Evolutionary conservation across 2,888 invertebrate genomes (phyloP).

Genomic region (Odontocolon sp.): DNA sequence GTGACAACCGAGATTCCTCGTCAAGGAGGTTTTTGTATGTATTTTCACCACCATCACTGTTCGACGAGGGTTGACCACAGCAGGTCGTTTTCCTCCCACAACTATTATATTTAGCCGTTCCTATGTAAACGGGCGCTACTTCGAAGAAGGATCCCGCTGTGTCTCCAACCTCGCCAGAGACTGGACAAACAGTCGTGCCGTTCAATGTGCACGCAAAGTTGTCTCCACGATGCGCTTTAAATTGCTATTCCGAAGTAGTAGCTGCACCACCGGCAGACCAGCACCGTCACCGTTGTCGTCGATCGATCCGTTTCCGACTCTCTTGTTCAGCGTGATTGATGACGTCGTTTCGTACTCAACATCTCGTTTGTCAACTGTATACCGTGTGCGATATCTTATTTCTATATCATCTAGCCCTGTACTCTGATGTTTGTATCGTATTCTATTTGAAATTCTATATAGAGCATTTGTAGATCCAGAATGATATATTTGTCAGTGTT

Average conservation of each 20-base stretch:
- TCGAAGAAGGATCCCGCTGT: neutral
- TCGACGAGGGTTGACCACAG: constrained; percentile 25
- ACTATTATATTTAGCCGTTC: constrained; percentile 60
- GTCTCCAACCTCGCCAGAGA: constrained; percentile 9
- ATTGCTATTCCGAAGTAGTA: constrained; percentile 55
- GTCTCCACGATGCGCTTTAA: constrained; percentile 55
- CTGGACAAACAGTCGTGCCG: constrained; percentile 55
- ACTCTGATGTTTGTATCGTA: constrained; percentile 3
- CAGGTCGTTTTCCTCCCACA: constrained; percentile 52
- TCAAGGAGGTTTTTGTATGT: constrained; percentile 11
- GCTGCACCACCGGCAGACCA: constrained; percentile 21
- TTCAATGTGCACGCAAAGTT: constrained; percentile 51
- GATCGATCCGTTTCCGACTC: constrained; percentile 59
- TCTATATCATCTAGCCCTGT: constrained; percentile 17
- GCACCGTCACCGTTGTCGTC: constrained; percentile 16
- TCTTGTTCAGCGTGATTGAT: constrained; percentile 55
- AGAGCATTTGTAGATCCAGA: no score
- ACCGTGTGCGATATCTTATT: constrained; percentile 52
- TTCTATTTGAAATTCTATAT: neutral
- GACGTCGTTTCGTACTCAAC: constrained; percentile 53
- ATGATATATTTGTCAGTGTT: no score
- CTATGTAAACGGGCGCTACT: constrained; percentile 57
- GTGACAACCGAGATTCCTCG: constrained; percentile 9
- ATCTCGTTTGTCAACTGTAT: constrained; percentile 56
- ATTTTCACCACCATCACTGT: constrained; percentile 3